These are phyloP conservation scores for Trypoxylus dichotomus DNA, from an alignment of 1,140 invertebrate genomes.

Conservation along the genomic window DNA sequence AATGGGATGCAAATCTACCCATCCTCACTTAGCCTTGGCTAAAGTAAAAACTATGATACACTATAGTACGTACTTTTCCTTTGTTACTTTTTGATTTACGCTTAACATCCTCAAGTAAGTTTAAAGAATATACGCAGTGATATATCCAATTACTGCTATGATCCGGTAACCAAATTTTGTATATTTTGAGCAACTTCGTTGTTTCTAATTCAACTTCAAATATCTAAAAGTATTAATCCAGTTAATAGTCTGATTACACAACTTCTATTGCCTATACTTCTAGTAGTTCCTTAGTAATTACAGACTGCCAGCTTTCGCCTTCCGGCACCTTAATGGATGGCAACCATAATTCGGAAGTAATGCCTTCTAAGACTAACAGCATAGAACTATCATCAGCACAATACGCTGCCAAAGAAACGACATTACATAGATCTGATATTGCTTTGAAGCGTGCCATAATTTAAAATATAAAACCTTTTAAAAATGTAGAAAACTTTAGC, in stretches of 20 bases:
- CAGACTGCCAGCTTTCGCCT: conserved; percentile 24
- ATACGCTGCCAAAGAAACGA: conserved; percentile 40
- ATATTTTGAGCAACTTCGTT: conserved; percentile 36
- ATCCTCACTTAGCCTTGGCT: no score
- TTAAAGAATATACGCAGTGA: conserved; percentile 39
- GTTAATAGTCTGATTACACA: background rate
- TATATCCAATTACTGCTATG: conserved; percentile 27
- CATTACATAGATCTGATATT: conserved; percentile 34
- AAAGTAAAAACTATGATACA: no score
- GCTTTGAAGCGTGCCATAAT: conserved; percentile 32
- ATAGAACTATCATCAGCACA: conserved; percentile 41
- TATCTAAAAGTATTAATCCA: conserved; percentile 33
- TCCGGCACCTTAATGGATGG: conserved; percentile 34
- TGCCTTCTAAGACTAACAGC: conserved; percentile 40
- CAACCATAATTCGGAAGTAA: conserved; percentile 39
- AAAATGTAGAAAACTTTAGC: background rate
- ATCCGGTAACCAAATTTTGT: conserved; percentile 42
- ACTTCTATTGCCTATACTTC: conserved; percentile 10
- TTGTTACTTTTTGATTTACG: conserved; percentile 42
- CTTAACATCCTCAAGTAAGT: conserved; percentile 35
- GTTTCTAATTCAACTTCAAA: conserved; percentile 29
- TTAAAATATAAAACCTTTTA: background rate
- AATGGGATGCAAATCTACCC: no score
- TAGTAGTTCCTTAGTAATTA: conserved; percentile 26
- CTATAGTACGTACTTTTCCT: conserved; percentile 39